phyloP scores from a whole-genome alignment of 2,888 invertebrate genomes.

The Crepidodera aurea region DNA sequence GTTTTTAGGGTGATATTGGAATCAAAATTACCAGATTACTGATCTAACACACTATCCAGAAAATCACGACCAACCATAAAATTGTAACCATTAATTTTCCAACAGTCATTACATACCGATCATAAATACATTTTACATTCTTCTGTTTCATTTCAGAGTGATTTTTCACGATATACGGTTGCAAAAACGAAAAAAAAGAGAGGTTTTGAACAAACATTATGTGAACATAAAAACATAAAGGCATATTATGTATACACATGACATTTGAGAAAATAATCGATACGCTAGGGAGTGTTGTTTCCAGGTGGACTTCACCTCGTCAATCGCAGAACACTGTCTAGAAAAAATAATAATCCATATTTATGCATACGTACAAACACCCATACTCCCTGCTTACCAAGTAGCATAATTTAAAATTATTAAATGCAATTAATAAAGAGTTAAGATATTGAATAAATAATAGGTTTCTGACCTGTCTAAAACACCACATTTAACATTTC shows the following conservation, averaged over 20 bases:
- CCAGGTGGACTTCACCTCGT: not conserved
- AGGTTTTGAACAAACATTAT: not conserved
- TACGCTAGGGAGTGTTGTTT: slow-evolving; percentile 16
- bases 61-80: slow-evolving; percentile 12
- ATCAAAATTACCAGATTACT: too few species aligned
- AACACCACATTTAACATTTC: too few species aligned
- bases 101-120: slow-evolving; percentile 7
- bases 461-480: too few species aligned
- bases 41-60: too few species aligned
- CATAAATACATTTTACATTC: slow-evolving; percentile 18
- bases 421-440: not conserved
- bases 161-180: slow-evolving; percentile 12
- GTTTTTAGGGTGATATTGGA: too few species aligned
- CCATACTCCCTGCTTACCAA: too few species aligned
- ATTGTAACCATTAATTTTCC: slow-evolving; percentile 13
- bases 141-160: slow-evolving; percentile 15
- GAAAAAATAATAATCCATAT: not conserved
- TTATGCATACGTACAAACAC: not conserved
- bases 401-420: too few species aligned
- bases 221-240: not conserved
- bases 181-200: slow-evolving; percentile 2
- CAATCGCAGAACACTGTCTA: not conserved
- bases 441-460: too few species aligned
- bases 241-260: not conserved
- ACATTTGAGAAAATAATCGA: slow-evolving; percentile 14